These are phyloP conservation scores for Crotalus helleri DNA, from an alignment of 2,113 vertebrate species.

Conservation along the genomic window DNA sequence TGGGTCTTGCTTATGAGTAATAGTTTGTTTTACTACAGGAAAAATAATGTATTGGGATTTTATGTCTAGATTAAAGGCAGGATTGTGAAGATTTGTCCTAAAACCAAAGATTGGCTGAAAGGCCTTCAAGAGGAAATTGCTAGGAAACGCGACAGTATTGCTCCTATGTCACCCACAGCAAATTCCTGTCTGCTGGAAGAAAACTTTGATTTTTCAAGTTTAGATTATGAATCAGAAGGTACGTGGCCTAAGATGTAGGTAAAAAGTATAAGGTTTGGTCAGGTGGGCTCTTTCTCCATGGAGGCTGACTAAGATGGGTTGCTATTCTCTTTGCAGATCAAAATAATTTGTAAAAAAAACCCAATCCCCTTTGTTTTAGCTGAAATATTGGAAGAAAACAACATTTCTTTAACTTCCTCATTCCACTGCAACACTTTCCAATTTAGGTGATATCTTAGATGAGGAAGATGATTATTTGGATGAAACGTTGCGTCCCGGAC, in stretches of 20 bases:
- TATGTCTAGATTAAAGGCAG: conserved; percentile 69
- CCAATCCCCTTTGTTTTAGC: not conserved
- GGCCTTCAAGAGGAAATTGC: conserved; percentile 72
- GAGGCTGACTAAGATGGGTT: not conserved
- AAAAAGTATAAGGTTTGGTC: not conserved
- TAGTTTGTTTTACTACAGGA: not conserved
- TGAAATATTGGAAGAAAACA: not conserved
- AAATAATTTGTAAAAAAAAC: not conserved
- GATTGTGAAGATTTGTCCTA: conserved; percentile 72
- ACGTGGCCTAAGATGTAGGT: not conserved
- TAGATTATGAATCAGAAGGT: conserved; percentile 80
- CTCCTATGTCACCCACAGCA: conserved; percentile 70
- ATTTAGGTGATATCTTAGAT: conserved; percentile 73
- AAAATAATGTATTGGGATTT: not conserved
- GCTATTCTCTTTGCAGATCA: not conserved
- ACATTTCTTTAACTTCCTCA: not conserved
- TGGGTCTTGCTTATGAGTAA: not conserved
- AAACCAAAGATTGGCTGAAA: conserved; percentile 76
- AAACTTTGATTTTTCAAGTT: conserved; percentile 73
- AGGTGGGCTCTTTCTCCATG: not conserved
- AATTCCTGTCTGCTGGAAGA: conserved; percentile 76
- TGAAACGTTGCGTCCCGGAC: conserved; percentile 53
- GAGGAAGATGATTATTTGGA: conserved; percentile 75
- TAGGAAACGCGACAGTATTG: conserved; percentile 69
- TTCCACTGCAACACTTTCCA: conserved; percentile 17